These are phyloP conservation scores for Lordiphosa stackelbergi DNA, from an alignment of 1,140 invertebrate genomes.

Conservation along the genomic window DNA sequence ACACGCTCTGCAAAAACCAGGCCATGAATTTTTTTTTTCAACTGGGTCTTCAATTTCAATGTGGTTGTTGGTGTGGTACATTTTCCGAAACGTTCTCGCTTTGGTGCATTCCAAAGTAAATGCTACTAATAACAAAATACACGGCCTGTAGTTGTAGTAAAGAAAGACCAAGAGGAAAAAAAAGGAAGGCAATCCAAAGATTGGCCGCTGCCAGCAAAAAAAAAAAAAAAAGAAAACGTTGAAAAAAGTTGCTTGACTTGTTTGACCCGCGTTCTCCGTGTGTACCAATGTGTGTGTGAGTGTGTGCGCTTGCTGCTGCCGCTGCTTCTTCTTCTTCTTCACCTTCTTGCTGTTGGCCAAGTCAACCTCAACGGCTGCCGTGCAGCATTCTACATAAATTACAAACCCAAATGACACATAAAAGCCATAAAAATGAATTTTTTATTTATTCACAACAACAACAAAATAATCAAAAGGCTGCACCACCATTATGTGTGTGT, in stretches of 20 bases:
- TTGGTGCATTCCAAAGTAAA: slow-evolving; percentile 74
- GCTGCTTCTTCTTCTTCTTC: slow-evolving; percentile 28
- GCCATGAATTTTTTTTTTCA: slow-evolving; percentile 57
- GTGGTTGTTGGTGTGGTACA: slow-evolving; percentile 49
- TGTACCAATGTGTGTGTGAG: slow-evolving; percentile 13
- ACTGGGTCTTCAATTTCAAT: slow-evolving; percentile 38
- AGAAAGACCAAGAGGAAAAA: slow-evolving; percentile 31
- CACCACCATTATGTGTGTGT: slow-evolving; percentile 18
- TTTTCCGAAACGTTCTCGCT: slow-evolving; percentile 72
- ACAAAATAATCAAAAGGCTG: slow-evolving; percentile 28
- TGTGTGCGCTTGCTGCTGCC: slow-evolving; percentile 41
- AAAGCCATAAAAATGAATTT: slow-evolving; percentile 42
- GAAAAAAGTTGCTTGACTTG: slow-evolving; percentile 69
- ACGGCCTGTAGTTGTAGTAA: slow-evolving; percentile 42
- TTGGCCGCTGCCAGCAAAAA: slow-evolving; percentile 62
- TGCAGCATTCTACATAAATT: slow-evolving; percentile 58
- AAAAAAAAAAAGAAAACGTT: slow-evolving; percentile 37
- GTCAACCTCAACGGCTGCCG: slow-evolving; percentile 15
- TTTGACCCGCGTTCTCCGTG: slow-evolving; percentile 44
- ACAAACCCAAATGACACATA: slow-evolving; percentile 49
- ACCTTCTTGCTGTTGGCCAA: slow-evolving; percentile 31
- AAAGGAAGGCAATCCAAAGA: slow-evolving; percentile 68
- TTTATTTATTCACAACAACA: slow-evolving; percentile 43
- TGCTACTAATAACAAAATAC: slow-evolving; percentile 70
- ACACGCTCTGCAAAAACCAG: slow-evolving; percentile 35